Evolutionary conservation across 2,888 invertebrate genomes (phyloP), one percentile per base, ranked within the genome.

Genomic region (Eutolmus rufibarbis): DNA sequence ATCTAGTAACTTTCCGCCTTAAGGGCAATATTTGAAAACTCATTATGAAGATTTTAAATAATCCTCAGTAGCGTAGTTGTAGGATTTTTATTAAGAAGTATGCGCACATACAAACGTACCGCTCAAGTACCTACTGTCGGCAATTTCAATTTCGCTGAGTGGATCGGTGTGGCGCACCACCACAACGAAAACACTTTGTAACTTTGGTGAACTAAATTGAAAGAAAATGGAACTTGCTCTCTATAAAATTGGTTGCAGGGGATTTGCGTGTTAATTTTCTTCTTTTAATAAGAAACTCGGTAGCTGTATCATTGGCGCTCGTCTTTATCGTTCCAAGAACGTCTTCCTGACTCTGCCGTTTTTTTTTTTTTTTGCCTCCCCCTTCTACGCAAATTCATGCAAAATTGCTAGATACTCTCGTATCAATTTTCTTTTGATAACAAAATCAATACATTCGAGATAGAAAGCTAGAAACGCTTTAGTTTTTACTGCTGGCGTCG

Each of bases 1-100:
- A 78, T 31, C 34, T 81, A 56, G 81, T 16, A 81, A 51, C 81
- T 37, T 81, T 81, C 56, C 31, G 56, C 56, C 81, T 81, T 79
- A 31, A 81, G 81, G 81, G 56, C 31, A 56, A 31, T 81, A 81
- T 81, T 79, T 56, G 81, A 51, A 56, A 56, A 81, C 81, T 81
- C 81, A 81, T 81, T 81, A 81, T 34, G 51, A 81, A 81, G 81
- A 81, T 81, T 81, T 56, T 51, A 51, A 81, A 81, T 78, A 78
- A 78, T 78, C 78, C 43, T 78, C 78, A 14, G 23, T 12, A 43
- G 43, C 40, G 37, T 78, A 43, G 78, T 78, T 78, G 43, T 23
- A 40, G 43, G 37, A 43, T 37, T 78, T 46, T 78, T 76, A 76
- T 16, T 76, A 76, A 76, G 34, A 76, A 19, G 37, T 76, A 34